A percentile compares a stretch with the other conserved stretches of the same genome.
Evolutionary conservation across 2,888 invertebrate species (phyloP).

Genomic region (Lamellibrachia columna): DNA sequence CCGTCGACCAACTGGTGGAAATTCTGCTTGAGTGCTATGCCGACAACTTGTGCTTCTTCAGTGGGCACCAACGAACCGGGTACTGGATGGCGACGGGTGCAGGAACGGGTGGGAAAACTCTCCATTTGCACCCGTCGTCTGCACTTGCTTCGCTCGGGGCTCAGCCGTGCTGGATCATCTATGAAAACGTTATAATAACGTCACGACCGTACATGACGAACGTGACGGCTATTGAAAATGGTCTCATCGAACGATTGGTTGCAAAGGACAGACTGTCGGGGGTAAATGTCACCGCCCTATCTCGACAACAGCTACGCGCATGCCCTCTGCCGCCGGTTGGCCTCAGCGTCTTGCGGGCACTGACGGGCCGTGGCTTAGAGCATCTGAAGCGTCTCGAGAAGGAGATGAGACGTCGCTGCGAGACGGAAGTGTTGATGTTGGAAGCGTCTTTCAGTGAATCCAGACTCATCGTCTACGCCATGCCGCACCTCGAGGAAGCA

Average conservation of each 20-base stretch:
- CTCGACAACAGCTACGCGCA: background rate
- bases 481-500: background rate
- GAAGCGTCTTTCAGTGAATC: background rate
- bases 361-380: background rate
- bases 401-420: background rate
- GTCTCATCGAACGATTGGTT: slow-evolving; percentile 19
- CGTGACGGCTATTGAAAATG: slow-evolving; percentile 50
- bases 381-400: background rate
- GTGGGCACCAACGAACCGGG: slow-evolving; percentile 53
- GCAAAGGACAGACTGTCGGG: background rate
- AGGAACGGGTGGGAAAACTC: background rate
- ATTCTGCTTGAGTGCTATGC: slow-evolving; percentile 49
- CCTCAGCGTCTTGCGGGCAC: background rate
- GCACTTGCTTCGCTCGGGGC: slow-evolving; percentile 44
- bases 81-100: slow-evolving; percentile 43
- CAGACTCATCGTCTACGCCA: background rate
- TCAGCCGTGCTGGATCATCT: slow-evolving; percentile 54
- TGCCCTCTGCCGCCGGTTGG: background rate
- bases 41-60: slow-evolving; percentile 49
- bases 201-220: slow-evolving; percentile 52
- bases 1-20: slow-evolving; percentile 40
- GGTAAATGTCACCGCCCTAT: background rate
- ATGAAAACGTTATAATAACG: slow-evolving; percentile 50
- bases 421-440: slow-evolving; percentile 13
- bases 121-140: slow-evolving; percentile 55